Conservation (phyloP, 2,113 vertebrate genomes). For the Melanerpes formicivorus region DNA sequence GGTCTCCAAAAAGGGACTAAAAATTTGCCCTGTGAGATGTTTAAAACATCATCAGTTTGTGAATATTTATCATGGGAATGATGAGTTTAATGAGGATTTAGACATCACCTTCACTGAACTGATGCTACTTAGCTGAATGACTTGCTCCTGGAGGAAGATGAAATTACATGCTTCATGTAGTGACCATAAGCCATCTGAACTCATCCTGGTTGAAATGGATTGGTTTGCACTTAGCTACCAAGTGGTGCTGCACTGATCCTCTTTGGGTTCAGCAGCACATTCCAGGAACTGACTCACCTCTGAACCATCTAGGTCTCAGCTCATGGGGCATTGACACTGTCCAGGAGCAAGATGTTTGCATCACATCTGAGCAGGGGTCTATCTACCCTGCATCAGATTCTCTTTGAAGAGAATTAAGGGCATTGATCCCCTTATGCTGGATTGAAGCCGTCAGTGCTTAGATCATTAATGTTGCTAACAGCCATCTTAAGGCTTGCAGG, state of each 20-base stretch:
- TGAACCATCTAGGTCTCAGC: neutral
- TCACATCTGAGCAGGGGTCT: too few species aligned
- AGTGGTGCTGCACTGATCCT: neutral
- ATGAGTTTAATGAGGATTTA: slow-evolving; percentile 29
- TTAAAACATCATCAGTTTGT: neutral
- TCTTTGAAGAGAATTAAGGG: too few species aligned
- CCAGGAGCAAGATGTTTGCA: too few species aligned
- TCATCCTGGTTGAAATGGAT: neutral
- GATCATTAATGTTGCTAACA: too few species aligned
- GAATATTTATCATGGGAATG: neutral
- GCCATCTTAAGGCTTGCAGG: too few species aligned
- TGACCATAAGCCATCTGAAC: neutral
- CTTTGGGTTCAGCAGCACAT: neutral
- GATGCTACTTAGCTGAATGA: neutral
- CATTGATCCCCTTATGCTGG: too few species aligned
- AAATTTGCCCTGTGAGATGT: neutral
- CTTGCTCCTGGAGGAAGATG: neutral
- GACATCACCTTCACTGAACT: neutral
- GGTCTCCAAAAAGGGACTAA: neutral
- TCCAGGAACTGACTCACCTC: too few species aligned
- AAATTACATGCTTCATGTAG: neutral
- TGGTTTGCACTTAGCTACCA: neutral
- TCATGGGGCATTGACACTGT: neutral
- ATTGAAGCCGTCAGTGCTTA: too few species aligned
- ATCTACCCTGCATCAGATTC: too few species aligned